Evolutionary conservation across 2,888 invertebrate genomes (phyloP).

Genomic region (Hybos culiciformis): DNA sequence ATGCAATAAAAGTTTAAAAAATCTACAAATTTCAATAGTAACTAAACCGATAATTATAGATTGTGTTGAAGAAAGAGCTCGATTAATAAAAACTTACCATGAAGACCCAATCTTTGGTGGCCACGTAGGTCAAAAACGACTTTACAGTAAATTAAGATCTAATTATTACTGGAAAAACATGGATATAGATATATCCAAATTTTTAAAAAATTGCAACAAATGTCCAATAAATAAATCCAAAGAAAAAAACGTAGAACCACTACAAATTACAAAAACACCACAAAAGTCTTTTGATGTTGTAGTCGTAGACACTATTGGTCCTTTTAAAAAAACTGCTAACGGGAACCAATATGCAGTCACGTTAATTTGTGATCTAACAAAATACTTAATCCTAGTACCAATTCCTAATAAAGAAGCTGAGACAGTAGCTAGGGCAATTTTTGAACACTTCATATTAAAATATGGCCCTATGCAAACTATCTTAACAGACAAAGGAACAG

Average conservation of each 20-base stretch:
- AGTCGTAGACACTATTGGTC: conserved; percentile 8
- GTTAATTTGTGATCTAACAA: conserved; percentile 8
- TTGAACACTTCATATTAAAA: conserved; percentile 7
- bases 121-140: too few species aligned
- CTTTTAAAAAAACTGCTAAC: conserved; percentile 4
- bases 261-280: conserved; percentile 4
- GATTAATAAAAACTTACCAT: too few species aligned
- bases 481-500: neutral
- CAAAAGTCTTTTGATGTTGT: conserved; percentile 7
- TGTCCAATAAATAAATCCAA: conserved; percentile 5
- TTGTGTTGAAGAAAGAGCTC: too few species aligned
- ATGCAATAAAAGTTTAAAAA: too few species aligned
- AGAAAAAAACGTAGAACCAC: neutral
- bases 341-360: conserved; percentile 9
- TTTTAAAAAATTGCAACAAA: neutral
- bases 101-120: too few species aligned
- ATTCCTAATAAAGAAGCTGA: conserved; percentile 1
- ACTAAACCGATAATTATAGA: too few species aligned
- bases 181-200: neutral
- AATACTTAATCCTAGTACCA: conserved; percentile 6
- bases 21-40: too few species aligned
- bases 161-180: conserved; percentile 5
- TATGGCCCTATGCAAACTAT: conserved; percentile 2
- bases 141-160: too few species aligned
- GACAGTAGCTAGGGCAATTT: conserved; percentile 4